Base-by-base conservation (phyloP, 2,888 invertebrate species). In the Hyposoter dolosus region DNA sequence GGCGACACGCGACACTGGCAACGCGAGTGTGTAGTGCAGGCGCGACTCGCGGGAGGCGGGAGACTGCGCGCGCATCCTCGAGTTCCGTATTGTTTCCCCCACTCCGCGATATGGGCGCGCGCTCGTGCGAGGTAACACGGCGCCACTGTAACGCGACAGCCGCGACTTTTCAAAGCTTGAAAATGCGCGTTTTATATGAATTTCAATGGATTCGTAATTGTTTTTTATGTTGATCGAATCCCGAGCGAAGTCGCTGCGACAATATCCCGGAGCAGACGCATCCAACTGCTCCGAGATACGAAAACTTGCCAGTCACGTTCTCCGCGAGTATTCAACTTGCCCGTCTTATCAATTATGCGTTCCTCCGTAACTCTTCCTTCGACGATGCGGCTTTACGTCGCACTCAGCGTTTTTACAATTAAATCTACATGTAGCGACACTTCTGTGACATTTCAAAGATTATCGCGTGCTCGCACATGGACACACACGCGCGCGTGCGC, bases 301-400 rank as follows among this genome's bases (percentile, higher is more conserved):
- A 17, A 71, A 50, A 50, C 50, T 72, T 53, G 19, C 35, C 10
- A 72, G 72, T 53, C 72, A 72, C 12, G 71, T n/a, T 35, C 72
- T 45, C 10, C 23, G 12, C 35, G 40, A 65, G 10, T 43, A 23
- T 43, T n/a, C n/a, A 19, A 53, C 53, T 0, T 19, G 19, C 9
- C 19, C 53, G 53, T 53, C n/a, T 19, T 53, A 53, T 19, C n/a
- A 53, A 53, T 50, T 9, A 19, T 19, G 53, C 19, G 53, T 10
- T 3, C 23, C 56, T 23, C 23, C 0, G 23, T 56, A 0, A 0
- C 17, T 50, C 17, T 50, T 4, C n/a, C 17, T 50, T 9, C 47
- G 9, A 3, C 5, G 47, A 50, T 50, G 17, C 47, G 47, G 7
- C 9, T 47, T 17, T 47, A 12, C 47, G 4, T 47, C 47, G 47